Base-by-base conservation (phyloP, 2,113 vertebrate genomes). In the Platycercus adscitus region DNA sequence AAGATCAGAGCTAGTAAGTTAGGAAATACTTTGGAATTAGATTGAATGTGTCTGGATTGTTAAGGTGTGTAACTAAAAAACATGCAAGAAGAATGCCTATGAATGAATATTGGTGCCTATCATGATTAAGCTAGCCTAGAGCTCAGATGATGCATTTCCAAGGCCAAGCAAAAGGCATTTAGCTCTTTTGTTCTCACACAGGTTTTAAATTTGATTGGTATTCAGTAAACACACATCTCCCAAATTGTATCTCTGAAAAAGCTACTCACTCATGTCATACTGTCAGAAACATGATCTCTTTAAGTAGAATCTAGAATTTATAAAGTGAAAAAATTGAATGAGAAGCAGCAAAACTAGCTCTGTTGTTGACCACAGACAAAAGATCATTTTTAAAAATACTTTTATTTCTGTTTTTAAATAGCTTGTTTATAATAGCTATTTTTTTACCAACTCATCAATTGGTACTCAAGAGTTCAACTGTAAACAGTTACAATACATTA, bases 321-420 rank as follows among this genome's bases (percentile, higher is more conserved):
- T 26, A 49, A 31, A 66, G 49, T 55, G n/a, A 81, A 76, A 58
- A 90, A 81, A 0, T 6, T 17, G 13, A 91, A 72, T 12, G 7
- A 89, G 55, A 69, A 80, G 53, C 46, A 81, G 23, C 69, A 75
- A 58, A 69, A 46, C 20, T 5, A 75, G 19, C 14, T 64, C 63
- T 31, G 46, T 20, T n/a, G 39, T 49, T 68, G 49, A 95, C 16
- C 28, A 49, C 44, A 70, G 77, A 49, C 81, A 79, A 60, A 82
- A 79, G 11, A 46, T 53, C 0, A 17, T 81, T 93, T 96, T 61
- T 39, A 6, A 86, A 80, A 94, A 94, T 4, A 50, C 46, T 49
- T 94, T 96, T 96, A 95, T 90, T 94, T 89, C 29, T 72, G 58
- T 76, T 95, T 81, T 93, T 92, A 97, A 92, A 95, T 94, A 95